These are phyloP conservation scores for Zosterops hypoxanthus DNA, from an alignment of 2,113 vertebrate genomes.

Conservation along the genomic window DNA sequence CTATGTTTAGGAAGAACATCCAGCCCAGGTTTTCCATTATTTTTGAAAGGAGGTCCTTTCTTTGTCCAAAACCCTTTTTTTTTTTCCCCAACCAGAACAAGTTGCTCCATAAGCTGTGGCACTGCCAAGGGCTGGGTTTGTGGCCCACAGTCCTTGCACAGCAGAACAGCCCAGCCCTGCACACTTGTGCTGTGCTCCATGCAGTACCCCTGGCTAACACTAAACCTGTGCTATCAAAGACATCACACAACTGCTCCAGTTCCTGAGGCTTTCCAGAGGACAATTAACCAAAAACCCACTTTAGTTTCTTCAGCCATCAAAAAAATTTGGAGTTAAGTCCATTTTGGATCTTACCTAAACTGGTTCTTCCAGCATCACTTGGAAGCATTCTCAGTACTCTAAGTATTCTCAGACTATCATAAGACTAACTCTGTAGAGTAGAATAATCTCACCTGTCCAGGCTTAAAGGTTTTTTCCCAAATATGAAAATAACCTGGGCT, in stretches of 20 bases:
- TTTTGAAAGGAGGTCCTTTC: not conserved
- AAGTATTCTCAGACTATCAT: not conserved
- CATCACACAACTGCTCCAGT: not conserved
- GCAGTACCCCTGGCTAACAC: not conserved
- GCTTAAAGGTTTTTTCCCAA: not conserved
- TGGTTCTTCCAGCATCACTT: not conserved
- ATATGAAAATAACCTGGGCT: not conserved
- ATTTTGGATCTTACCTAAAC: not conserved
- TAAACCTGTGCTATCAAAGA: not conserved
- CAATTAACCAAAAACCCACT: not conserved
- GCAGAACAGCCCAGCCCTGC: not conserved
- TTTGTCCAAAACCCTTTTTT: not conserved
- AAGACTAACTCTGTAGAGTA: not conserved
- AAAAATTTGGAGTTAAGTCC: not conserved
- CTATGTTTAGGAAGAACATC: not conserved
- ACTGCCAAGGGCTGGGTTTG: not conserved
- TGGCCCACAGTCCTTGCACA: not conserved
- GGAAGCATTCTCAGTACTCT: not conserved
- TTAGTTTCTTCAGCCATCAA: not conserved
- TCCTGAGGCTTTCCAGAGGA: fast-evolving
- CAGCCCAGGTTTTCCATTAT: not conserved
- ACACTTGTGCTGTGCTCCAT: not conserved
- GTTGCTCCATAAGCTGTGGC: not conserved
- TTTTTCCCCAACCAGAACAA: not conserved
- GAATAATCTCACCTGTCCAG: not conserved